A percentile compares a stretch with the other conserved stretches of the same genome.
Conservation (phyloP, 2,113 vertebrate species). For the Regulus satrapa region DNA sequence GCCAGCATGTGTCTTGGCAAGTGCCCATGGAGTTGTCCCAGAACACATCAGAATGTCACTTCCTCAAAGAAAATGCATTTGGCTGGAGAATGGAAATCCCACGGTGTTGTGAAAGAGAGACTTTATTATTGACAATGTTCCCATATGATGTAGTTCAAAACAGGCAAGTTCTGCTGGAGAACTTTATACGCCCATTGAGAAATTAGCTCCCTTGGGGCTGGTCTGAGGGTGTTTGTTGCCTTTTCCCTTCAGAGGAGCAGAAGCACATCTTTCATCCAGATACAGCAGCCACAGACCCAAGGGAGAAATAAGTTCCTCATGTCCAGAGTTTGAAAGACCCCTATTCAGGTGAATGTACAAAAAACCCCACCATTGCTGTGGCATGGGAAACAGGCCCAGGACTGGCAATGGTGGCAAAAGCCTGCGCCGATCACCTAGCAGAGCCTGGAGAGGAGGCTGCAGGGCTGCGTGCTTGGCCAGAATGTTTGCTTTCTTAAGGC, state of each 20-base stretch:
- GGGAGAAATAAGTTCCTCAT: accelerated
- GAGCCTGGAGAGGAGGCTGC: neutral
- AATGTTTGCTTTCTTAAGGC: neutral
- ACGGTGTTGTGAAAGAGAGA: neutral
- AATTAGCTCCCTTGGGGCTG: neutral
- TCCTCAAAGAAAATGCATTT: neutral
- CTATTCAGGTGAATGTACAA: neutral
- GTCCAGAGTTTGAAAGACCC: neutral
- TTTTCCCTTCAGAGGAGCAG: neutral
- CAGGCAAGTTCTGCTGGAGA: neutral
- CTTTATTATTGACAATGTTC: neutral
- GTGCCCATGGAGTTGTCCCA: neutral
- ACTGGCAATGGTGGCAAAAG: neutral
- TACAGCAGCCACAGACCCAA: neutral
- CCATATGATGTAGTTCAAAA: neutral
- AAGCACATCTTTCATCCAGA: neutral
- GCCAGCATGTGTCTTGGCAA: conserved; percentile 7
- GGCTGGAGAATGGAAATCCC: neutral
- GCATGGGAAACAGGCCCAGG: neutral
- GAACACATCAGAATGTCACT: neutral
- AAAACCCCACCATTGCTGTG: neutral
- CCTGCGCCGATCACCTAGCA: neutral
- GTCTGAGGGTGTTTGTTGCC: neutral
- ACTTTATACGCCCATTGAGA: neutral
- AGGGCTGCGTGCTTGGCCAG: neutral